Evolutionary conservation across 2,113 vertebrate species (phyloP).

Genomic region (Lanius collurio): DNA sequence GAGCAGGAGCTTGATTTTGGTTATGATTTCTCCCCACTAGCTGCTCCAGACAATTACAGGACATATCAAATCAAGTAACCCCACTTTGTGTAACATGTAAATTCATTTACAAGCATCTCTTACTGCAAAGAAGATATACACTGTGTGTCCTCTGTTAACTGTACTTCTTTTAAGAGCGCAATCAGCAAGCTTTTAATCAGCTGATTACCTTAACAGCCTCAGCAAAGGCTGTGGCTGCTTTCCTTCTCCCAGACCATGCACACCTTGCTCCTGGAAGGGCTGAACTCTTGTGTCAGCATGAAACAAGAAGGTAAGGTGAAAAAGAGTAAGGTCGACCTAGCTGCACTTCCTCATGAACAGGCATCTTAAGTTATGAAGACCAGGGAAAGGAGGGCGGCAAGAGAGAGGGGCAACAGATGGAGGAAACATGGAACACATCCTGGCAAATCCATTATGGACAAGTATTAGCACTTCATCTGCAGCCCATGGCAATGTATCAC

Average conservation of each 20-base stretch:
- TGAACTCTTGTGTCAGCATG: not conserved
- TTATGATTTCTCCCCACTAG: not conserved
- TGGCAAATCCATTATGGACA: conserved; percentile 29
- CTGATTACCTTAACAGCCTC: not conserved
- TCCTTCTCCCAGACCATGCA: not conserved
- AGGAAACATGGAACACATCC: not conserved
- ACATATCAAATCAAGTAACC: not conserved
- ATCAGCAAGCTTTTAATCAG: not conserved
- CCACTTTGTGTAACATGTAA: not conserved
- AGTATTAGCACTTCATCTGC: not conserved
- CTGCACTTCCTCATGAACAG: not conserved
- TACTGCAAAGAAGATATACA: not conserved
- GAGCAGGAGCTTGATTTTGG: not conserved
- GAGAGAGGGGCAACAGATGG: not conserved
- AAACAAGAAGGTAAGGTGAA: not conserved
- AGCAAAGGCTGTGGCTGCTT: not conserved
- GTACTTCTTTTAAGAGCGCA: not conserved
- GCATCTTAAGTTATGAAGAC: not conserved
- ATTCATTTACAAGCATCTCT: not conserved
- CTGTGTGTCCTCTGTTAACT: not conserved
- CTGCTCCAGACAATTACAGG: not conserved
- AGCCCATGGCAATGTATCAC: not conserved
- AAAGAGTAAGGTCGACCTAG: not conserved
- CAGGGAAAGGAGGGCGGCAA: not conserved
- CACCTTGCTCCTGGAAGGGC: not conserved